Conservation (phyloP, 2,797 vertebrate genomes). For the Bryconaethiops microstoma region DNA sequence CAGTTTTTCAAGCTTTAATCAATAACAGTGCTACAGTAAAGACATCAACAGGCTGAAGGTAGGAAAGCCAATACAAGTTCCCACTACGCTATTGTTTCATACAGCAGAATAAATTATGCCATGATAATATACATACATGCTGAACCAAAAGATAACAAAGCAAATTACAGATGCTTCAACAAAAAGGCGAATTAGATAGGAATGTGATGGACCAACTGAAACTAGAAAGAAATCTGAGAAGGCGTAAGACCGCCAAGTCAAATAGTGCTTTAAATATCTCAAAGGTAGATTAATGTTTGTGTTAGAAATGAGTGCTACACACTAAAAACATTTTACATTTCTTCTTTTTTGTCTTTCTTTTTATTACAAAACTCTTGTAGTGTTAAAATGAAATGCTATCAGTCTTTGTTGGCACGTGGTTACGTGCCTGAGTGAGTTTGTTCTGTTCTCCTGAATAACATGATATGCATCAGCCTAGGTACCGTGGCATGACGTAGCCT, state of each 20-base stretch:
- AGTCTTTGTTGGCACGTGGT: slow-evolving; percentile 57
- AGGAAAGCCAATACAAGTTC: slow-evolving; percentile 90
- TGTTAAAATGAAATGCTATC: slow-evolving; percentile 60
- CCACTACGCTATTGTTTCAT: slow-evolving; percentile 91
- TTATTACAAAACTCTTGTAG: slow-evolving; percentile 66
- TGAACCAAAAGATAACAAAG: slow-evolving; percentile 71
- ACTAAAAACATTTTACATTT: slow-evolving; percentile 55
- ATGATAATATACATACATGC: slow-evolving; percentile 87
- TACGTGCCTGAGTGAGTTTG: slow-evolving; percentile 32
- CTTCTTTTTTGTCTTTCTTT: slow-evolving; percentile 52
- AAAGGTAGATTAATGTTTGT: slow-evolving; percentile 54
- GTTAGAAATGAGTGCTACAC: slow-evolving; percentile 62
- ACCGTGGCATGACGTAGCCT: slow-evolving; percentile 21
- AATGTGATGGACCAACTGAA: slow-evolving; percentile 42
- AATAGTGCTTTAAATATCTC: slow-evolving; percentile 63
- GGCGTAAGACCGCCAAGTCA: slow-evolving; percentile 41
- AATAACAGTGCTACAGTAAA: slow-evolving; percentile 92
- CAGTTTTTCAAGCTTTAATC: slow-evolving; percentile 85
- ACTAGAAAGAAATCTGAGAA: slow-evolving; percentile 39
- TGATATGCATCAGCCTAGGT: slow-evolving; percentile 12
- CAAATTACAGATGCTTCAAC: slow-evolving; percentile 62
- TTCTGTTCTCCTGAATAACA: slow-evolving; percentile 39
- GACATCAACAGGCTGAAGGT: slow-evolving; percentile 89
- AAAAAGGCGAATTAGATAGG: slow-evolving; percentile 59
- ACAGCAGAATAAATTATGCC: slow-evolving; percentile 98